These are phyloP conservation scores for Gobius niger DNA, from an alignment of 2,113 vertebrate genomes.

Conservation along the genomic window DNA sequence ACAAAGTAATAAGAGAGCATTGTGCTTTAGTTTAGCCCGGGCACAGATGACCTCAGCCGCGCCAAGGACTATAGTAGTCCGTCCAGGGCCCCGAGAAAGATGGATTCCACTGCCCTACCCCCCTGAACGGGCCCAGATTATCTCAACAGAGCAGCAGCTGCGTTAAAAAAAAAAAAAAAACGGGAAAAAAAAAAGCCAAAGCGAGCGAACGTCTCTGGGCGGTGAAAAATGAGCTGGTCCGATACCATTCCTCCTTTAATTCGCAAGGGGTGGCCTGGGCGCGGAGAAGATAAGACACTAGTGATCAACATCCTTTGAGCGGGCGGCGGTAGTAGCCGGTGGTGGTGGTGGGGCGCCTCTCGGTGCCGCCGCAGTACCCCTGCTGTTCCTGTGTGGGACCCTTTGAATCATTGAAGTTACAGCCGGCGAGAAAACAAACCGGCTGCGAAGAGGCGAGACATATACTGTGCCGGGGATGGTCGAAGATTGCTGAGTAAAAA, in stretches of 20 bases:
- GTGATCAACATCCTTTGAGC: constrained; percentile 79
- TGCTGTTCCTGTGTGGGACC: constrained; percentile 50
- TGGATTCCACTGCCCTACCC: constrained; percentile 68
- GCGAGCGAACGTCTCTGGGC: constrained; percentile 64
- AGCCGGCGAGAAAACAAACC: constrained; percentile 35
- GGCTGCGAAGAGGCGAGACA: constrained; percentile 17
- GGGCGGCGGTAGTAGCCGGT: constrained; percentile 12
- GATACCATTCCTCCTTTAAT: constrained; percentile 82
- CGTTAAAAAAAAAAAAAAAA: not conserved
- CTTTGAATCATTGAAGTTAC: constrained; percentile 53
- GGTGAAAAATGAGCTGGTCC: constrained; percentile 78
- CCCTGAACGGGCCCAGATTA: constrained; percentile 72
- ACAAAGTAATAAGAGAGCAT: constrained; percentile 15
- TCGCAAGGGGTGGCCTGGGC: constrained; percentile 78
- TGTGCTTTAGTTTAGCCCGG: constrained; percentile 33
- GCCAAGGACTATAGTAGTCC: constrained; percentile 75
- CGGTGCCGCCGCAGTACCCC: constrained; percentile 29
- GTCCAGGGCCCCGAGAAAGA: constrained; percentile 73
- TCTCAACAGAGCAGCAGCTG: constrained; percentile 74
- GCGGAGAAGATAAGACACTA: constrained; percentile 74
- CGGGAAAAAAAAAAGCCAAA: constrained; percentile 62
- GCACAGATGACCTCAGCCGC: constrained; percentile 70
- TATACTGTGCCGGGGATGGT: not conserved
- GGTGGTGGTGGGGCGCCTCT: constrained; percentile 47
- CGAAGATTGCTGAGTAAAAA: too few relatives aligned